Percentiles rank a stretch among this genome's conserved stretches.
Conservation (phyloP, 2,797 vertebrate genomes). For the Myotis pilosus region DNA sequence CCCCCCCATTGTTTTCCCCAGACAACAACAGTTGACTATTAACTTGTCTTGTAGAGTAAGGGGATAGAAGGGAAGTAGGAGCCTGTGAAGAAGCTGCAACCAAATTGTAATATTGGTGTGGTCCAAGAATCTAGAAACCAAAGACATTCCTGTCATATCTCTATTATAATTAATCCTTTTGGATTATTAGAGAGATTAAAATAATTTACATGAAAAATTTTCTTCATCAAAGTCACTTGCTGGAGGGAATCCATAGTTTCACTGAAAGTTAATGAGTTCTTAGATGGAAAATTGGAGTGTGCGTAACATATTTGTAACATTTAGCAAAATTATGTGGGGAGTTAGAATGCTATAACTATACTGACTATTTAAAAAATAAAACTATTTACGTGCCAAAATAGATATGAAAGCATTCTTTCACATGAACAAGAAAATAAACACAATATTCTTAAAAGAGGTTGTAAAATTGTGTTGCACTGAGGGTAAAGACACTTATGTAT, state of each 20-base stretch:
- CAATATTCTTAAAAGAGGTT: slow-evolving; percentile 35
- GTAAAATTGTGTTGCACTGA: not conserved
- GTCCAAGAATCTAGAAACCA: slow-evolving; percentile 1
- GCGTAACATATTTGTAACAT: slow-evolving; percentile 28
- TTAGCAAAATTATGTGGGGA: slow-evolving; percentile 40
- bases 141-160: slow-evolving; percentile 8
- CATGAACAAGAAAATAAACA: slow-evolving; percentile 50
- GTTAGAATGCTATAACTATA: not conserved
- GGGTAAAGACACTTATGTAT: not conserved
- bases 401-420: slow-evolving; percentile 39
- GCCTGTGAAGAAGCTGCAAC: not conserved
- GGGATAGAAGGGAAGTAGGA: not conserved
- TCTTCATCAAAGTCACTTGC: slow-evolving; percentile 52
- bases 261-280: slow-evolving; percentile 56
- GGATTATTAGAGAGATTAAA: slow-evolving; percentile 35
- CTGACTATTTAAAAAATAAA: slow-evolving; percentile 56
- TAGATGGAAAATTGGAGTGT: slow-evolving; percentile 30
- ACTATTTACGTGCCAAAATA: slow-evolving; percentile 39
- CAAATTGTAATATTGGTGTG: not conserved
- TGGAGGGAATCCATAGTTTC: slow-evolving; percentile 22
- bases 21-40: not conserved
- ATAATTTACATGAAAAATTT: slow-evolving; percentile 48
- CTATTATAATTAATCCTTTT: slow-evolving; percentile 29
- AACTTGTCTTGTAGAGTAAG: not conserved
- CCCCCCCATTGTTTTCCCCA: not conserved